A percentile compares a stretch with the other conserved stretches of the same genome.
These are phyloP conservation scores for Drosophila colorata DNA, from an alignment of 2,888 invertebrate genomes.

Conservation along the genomic window DNA sequence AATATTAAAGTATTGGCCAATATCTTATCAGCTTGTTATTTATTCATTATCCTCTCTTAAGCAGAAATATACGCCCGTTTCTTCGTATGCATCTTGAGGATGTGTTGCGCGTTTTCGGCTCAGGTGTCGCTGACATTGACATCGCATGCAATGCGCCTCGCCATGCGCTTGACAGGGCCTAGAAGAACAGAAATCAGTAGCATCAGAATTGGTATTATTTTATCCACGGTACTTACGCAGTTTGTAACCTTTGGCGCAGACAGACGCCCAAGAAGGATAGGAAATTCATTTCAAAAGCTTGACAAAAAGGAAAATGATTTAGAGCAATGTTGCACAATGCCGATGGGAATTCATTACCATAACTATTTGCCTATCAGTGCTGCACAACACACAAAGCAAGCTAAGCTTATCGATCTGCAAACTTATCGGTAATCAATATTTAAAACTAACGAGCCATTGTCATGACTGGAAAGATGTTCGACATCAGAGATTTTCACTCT, in stretches of 20 bases:
- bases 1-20: not conserved
- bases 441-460: not conserved
- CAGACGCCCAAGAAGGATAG: slow-evolving; percentile 1
- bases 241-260: slow-evolving; percentile 4
- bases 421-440: too few relatives aligned
- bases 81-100: not conserved
- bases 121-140: slow-evolving; percentile 7
- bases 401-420: not conserved
- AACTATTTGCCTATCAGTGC: not conserved
- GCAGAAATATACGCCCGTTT: not conserved
- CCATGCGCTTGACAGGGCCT: slow-evolving; percentile 17
- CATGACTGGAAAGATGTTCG: not conserved
- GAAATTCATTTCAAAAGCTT: slow-evolving; percentile 4
- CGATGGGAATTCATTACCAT: not conserved
- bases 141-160: slow-evolving; percentile 12
- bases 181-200: not conserved
- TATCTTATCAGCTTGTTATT: not conserved
- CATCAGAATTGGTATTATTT: not conserved
- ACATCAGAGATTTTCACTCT: too few relatives aligned
- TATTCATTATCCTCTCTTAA: not conserved
- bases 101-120: not conserved
- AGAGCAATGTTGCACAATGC: not conserved
- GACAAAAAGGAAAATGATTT: not conserved
- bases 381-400: not conserved
- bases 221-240: slow-evolving; percentile 1